phyloP scores from a whole-genome alignment of 2,113 vertebrate species.

The Lipotes vexillifer region DNA sequence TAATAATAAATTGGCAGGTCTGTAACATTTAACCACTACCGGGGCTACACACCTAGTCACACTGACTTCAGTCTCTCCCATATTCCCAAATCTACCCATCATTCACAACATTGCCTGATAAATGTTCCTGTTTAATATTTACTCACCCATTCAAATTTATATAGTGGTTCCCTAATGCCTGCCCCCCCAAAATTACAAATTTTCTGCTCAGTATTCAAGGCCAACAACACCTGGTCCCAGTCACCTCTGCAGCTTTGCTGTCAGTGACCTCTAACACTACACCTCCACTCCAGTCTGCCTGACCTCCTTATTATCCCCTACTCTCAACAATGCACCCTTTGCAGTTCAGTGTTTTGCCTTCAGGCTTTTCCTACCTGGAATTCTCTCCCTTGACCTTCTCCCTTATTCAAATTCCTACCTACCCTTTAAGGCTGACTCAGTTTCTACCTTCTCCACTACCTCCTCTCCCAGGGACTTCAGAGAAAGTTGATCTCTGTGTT shows the following conservation, averaged over 20 bases:
- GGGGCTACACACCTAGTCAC: neutral
- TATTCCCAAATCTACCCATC: neutral
- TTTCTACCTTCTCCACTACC: neutral
- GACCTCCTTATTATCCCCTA: neutral
- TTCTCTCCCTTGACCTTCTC: neutral
- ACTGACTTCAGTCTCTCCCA: neutral
- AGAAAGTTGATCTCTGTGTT: constrained; percentile 15
- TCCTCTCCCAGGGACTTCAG: neutral
- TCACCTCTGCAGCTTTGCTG: neutral
- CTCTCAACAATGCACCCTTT: neutral
- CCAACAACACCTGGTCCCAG: neutral
- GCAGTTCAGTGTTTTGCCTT: neutral
- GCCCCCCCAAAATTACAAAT: neutral
- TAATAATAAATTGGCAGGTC: neutral
- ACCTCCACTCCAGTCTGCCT: neutral
- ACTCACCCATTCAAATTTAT: neutral
- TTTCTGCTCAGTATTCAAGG: neutral
- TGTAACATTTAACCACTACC: neutral
- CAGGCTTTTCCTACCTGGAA: neutral
- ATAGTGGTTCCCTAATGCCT: neutral
- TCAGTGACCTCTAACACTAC: neutral
- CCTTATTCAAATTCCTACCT: neutral
- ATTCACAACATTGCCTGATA: neutral
- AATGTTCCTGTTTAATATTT: neutral
- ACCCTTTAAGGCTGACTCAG: neutral